Evolutionary conservation across 1,140 invertebrate species (phyloP).

Genomic region (Akabosia matsudoensis): DNA sequence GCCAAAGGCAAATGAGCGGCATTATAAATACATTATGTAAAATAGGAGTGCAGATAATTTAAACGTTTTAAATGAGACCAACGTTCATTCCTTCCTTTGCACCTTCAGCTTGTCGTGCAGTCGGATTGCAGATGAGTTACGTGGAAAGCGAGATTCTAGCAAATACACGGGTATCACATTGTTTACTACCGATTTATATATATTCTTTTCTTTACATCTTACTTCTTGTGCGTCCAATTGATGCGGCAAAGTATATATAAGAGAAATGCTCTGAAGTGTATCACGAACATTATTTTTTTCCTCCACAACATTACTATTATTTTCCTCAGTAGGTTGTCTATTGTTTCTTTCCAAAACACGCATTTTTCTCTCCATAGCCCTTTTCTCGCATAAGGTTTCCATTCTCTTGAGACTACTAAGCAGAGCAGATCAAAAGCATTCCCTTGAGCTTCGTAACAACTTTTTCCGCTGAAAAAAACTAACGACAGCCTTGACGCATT

Average conservation of each 20-base stretch:
- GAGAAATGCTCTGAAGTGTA: too few species aligned
- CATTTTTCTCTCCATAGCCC: not conserved
- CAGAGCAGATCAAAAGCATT: slow-evolving; percentile 10
- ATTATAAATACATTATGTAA: slow-evolving; percentile 5
- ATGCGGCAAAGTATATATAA: too few species aligned
- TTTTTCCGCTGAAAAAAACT: not conserved
- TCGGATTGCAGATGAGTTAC: too few species aligned
- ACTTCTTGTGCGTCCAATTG: too few species aligned
- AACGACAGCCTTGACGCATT: not conserved
- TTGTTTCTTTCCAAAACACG: slow-evolving; percentile 2
- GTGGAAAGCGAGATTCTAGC: too few species aligned
- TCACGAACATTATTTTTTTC: too few species aligned
- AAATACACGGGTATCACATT: too few species aligned
- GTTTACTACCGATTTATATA: too few species aligned
- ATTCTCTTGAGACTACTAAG: not conserved
- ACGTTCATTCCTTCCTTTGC: slow-evolving; percentile 19
- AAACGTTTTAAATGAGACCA: not conserved
- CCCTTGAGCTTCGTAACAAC: slow-evolving; percentile 8
- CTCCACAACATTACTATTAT: not conserved
- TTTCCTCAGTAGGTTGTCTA: not conserved
- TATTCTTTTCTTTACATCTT: too few species aligned
- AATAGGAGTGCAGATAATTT: slow-evolving; percentile 2
- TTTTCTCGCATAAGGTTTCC: slow-evolving; percentile 15
- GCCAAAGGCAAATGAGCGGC: not conserved
- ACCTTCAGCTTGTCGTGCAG: not conserved